Base-by-base conservation (phyloP, 64 coral and sea anemone genomes). In the Montipora cactus region DNA sequence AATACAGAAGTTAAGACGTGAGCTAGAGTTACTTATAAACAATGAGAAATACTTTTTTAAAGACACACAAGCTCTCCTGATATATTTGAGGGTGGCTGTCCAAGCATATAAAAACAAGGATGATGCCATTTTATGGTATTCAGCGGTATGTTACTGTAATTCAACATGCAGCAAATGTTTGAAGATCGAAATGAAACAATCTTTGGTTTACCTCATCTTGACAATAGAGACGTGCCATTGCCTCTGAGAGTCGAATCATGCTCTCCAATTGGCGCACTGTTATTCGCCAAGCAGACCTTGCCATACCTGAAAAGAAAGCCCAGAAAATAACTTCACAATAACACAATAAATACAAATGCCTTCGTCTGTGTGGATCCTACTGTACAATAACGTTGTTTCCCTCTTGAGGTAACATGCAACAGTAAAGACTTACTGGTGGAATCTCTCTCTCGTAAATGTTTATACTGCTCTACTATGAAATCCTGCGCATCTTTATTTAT, bases 171-270 rank as follows among this genome's bases (percentile, higher is more conserved):
- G 7, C 11, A 57, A 8, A 8, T 57, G 7, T 8, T 8, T 11
- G 11, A 6, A 4, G 53, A 57, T 6, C 16, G 13, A 46, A 79
- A 23, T n/a, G 8, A 37, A 37, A 22, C 2, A 49, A 47, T 18
- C 6, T 9, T 12, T 73, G 14, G 61, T 58, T 79, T 81, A 96
- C 98, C 81, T 96, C 76, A 90, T 99, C 98, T 75, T 89, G 94
- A 59, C 98, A 99, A 78, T 96, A 99, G 5, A 99, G 86, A 44
- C 98, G 94, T 66, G 98, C 98, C 93, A 99, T 99, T 64, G 92
- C 98, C 84, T 99, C 98, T 18, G 98, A 99, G 23, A 99, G 90
- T 77, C 98, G 95, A 86, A 99, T 99, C 98, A 99, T 99, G 49
- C 98, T 99, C 58, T 99, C 98, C 47, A 99, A 90, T 52, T 99